A percentile compares a stretch with the other conserved stretches of the same genome.
Conservation (phyloP, 2,113 vertebrate genomes). For the Coptodon rendalli region DNA sequence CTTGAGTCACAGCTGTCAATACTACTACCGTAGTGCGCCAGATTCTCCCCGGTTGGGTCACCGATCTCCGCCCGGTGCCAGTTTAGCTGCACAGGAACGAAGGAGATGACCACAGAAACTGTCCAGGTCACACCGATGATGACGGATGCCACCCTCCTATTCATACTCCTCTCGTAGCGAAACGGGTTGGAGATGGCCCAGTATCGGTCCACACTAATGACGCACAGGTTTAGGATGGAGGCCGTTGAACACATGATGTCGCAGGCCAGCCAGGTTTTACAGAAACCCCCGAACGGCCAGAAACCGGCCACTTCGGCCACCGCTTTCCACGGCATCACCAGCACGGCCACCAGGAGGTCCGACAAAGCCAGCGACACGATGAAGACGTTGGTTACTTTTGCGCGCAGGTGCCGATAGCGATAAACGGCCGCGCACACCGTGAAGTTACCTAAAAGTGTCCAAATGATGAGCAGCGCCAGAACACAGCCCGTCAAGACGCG, state of each 20-base stretch:
- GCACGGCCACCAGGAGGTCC: conserved; percentile 63
- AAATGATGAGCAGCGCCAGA: conserved; percentile 60
- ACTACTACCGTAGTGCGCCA: neutral
- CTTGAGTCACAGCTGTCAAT: conserved; percentile 52
- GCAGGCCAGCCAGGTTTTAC: conserved; percentile 59
- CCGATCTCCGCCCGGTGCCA: conserved; percentile 49
- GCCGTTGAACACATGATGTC: conserved; percentile 67
- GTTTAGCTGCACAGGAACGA: conserved; percentile 58
- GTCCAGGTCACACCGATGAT: conserved; percentile 60
- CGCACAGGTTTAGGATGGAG: conserved; percentile 61
- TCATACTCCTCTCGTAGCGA: conserved; percentile 54
- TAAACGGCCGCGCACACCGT: conserved; percentile 61
- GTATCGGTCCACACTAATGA: conserved; percentile 59
- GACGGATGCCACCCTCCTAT: conserved; percentile 45
- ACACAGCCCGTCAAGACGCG: conserved; percentile 45
- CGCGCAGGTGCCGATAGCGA: conserved; percentile 58
- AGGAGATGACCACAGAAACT: conserved; percentile 55
- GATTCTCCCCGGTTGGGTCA: neutral
- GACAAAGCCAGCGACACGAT: conserved; percentile 66
- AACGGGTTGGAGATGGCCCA: conserved; percentile 65
- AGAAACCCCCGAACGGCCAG: conserved; percentile 58
- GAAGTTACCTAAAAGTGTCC: conserved; percentile 65
- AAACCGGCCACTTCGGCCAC: conserved; percentile 55
- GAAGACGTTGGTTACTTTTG: conserved; percentile 65
- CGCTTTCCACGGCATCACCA: conserved; percentile 70